These are phyloP conservation scores for Peromyscus eremicus DNA, from an alignment of 2,797 vertebrate species.

Conservation along the genomic window DNA sequence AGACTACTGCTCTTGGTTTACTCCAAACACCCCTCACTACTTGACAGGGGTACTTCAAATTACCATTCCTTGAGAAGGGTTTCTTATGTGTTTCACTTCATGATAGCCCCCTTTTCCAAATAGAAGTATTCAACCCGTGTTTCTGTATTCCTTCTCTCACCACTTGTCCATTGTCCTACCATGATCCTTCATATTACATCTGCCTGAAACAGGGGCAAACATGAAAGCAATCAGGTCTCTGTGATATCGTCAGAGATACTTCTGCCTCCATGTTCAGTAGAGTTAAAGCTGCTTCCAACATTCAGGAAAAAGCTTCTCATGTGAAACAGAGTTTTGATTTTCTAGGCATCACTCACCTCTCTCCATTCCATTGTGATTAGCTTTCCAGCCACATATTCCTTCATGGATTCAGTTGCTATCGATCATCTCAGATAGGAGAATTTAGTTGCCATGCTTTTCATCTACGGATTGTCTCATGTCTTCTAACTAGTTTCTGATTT, in stretches of 20 bases:
- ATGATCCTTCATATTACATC: background rate
- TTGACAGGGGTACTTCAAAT: background rate
- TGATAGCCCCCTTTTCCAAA: background rate
- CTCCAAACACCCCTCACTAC: background rate
- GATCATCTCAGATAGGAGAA: background rate
- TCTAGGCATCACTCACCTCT: background rate
- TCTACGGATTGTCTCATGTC: background rate
- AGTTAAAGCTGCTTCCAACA: background rate
- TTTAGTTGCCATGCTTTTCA: background rate
- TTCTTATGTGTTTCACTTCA: background rate
- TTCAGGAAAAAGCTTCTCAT: background rate
- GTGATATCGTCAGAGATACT: too few relatives aligned
- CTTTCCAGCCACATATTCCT: background rate
- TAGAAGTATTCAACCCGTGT: fast-evolving
- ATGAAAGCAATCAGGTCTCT: background rate
- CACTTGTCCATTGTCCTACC: background rate
- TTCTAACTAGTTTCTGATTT: background rate
- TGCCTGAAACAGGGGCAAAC: background rate
- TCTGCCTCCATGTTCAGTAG: background rate
- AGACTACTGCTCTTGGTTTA: background rate
- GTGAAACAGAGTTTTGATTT: background rate
- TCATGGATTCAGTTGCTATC: background rate
- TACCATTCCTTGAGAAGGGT: background rate
- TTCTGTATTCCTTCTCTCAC: background rate
- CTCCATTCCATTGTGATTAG: too few relatives aligned